phyloP scores from a whole-genome alignment of 2,113 vertebrate species.

The Calyptommatus sinebrachiatus region DNA sequence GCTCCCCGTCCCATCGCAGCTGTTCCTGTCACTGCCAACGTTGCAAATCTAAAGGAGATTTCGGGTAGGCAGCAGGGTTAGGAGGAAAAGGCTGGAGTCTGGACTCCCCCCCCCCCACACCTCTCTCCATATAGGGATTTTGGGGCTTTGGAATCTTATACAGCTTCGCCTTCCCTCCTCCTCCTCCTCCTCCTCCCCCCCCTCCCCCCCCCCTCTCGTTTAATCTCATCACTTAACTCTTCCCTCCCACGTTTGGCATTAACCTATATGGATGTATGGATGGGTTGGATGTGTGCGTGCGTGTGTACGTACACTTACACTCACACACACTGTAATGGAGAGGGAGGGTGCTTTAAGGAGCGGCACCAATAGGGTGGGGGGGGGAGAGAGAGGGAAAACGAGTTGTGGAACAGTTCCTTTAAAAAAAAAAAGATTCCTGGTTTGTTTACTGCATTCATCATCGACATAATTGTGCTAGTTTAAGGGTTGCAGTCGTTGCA shows the following conservation, averaged over 20 bases:
- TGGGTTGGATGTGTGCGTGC: not conserved
- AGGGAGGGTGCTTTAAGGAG: slow-evolving; percentile 5
- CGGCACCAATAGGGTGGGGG: not conserved
- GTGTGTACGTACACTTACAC: not conserved
- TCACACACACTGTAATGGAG: not conserved
- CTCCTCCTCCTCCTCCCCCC: no score
- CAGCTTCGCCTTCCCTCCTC: not conserved
- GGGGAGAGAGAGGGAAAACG: not conserved
- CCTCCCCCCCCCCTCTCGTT: not conserved
- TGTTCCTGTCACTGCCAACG: slow-evolving; percentile 24
- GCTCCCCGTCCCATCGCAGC: slow-evolving; percentile 23
- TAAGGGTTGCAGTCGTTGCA: slow-evolving; percentile 34
- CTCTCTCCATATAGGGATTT: not conserved
- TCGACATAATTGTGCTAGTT: not conserved
- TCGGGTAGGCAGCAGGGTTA: not conserved
- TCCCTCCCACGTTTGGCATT: not conserved
- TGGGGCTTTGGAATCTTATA: not conserved
- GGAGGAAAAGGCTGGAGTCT: not conserved
- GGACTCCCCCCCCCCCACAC: not conserved
- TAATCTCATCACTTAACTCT: not conserved
- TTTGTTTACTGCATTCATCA: not conserved
- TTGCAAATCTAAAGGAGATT: slow-evolving; percentile 11
- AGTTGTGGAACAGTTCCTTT: not conserved
- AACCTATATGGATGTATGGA: slow-evolving; percentile 3
- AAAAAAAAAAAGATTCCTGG: no score